Conservation (phyloP, 1,140 invertebrate genomes). For the Pseudoatta argentina region DNA sequence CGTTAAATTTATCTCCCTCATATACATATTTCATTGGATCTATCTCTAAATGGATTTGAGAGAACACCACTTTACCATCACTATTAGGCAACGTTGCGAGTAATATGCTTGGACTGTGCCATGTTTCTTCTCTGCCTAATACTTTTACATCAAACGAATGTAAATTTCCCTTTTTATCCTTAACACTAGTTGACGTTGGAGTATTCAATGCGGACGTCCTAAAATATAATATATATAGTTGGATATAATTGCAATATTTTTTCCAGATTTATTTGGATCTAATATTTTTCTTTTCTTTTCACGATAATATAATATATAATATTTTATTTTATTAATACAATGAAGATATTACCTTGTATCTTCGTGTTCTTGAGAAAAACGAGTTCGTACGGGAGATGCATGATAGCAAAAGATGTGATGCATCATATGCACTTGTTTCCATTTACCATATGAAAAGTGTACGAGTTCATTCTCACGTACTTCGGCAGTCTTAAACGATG, state of each 20-base stretch:
- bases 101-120: conserved; percentile 93
- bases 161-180: conserved; percentile 89
- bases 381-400: conserved; percentile 92
- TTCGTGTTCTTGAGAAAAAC: conserved; percentile 91
- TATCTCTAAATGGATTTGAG: conserved; percentile 89
- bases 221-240: not conserved
- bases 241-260: conserved; percentile 11
- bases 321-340: conserved; percentile 21
- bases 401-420: conserved; percentile 96
- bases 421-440: conserved; percentile 93
- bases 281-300: not conserved
- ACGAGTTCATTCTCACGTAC: conserved; percentile 94
- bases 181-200: conserved; percentile 87
- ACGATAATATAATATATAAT: not conserved
- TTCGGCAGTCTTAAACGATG: conserved; percentile 93
- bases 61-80: conserved; percentile 92
- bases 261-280: not conserved
- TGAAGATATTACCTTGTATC: conserved; percentile 82
- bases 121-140: conserved; percentile 93
- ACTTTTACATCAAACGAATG: conserved; percentile 91
- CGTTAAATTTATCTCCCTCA: conserved; percentile 89
- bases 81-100: conserved; percentile 89
- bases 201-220: conserved; percentile 67
- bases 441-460: conserved; percentile 93
- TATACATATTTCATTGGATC: conserved; percentile 87